Conservation (phyloP, 2,888 invertebrate genomes). For the Teleogryllus oceanicus region DNA sequence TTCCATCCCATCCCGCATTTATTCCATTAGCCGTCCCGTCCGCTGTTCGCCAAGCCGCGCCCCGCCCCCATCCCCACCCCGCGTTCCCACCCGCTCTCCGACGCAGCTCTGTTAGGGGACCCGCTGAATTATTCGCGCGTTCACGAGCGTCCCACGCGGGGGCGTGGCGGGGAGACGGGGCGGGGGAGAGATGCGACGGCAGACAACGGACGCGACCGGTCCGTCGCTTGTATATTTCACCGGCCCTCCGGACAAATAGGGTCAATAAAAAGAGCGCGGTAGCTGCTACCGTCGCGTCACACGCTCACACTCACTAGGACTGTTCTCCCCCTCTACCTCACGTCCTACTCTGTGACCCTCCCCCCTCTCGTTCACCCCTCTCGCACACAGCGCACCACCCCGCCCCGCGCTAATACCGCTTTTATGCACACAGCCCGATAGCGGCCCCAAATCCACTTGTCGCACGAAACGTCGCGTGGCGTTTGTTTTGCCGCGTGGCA, state of each 20-base stretch:
- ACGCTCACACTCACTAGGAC: no score
- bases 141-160: neutral
- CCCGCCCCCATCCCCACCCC: neutral
- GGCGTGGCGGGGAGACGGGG: neutral
- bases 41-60: no score
- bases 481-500: neutral
- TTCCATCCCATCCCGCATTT: no score
- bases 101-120: neutral
- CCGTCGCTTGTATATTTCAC: neutral
- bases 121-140: neutral
- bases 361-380: neutral
- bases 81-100: neutral
- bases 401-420: neutral
- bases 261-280: no score
- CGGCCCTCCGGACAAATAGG: neutral
- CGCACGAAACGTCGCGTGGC: neutral
- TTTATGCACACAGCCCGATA: slow-evolving; percentile 1
- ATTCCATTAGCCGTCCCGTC: no score
- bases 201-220: neutral
- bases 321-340: no score
- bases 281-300: no score
- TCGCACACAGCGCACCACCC: no score
- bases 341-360: neutral
- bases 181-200: neutral
- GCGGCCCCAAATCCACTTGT: neutral